Evolutionary conservation across 2,888 invertebrate species (phyloP).

Genomic region (Trissolcus japonicus): DNA sequence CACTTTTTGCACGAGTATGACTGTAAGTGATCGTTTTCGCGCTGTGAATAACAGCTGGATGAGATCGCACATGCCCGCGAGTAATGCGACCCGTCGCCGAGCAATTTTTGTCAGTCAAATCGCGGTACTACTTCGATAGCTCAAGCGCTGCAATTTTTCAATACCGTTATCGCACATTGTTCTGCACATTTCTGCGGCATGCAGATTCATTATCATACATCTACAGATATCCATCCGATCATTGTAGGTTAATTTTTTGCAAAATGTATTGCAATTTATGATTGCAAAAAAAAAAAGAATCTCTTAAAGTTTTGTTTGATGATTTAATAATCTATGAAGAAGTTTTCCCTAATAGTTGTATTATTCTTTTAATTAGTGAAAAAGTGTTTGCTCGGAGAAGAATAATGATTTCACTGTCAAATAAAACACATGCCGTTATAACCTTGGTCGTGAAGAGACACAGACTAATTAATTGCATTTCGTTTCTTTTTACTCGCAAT

Average conservation of each 20-base stretch:
- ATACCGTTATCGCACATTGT: conserved; percentile 42
- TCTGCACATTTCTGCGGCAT: conserved; percentile 44
- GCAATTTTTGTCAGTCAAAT: conserved; percentile 32
- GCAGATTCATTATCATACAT: conserved; percentile 47
- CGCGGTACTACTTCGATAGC: conserved; percentile 27
- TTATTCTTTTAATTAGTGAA: background rate
- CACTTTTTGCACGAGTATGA: conserved; percentile 52
- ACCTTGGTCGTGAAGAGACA: conserved; percentile 26
- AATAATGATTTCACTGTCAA: conserved; percentile 4
- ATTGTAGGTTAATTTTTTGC: conserved; percentile 55
- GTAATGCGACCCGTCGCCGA: conserved; percentile 48
- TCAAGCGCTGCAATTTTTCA: conserved; percentile 39
- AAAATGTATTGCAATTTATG: conserved; percentile 4
- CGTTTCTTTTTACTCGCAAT: conserved; percentile 33
- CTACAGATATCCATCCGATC: conserved; percentile 50
- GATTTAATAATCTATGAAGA: background rate
- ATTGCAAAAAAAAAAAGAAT: background rate
- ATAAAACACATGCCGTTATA: conserved; percentile 7
- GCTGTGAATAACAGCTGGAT: conserved; percentile 54
- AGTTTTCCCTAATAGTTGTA: background rate
- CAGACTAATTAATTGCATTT: conserved; percentile 36
- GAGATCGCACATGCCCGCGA: conserved; percentile 31
- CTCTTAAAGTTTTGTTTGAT: background rate
- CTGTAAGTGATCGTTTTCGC: conserved; percentile 55
- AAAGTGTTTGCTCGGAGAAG: background rate